Percentiles rank a stretch among this genome's conserved stretches.
Evolutionary conservation across 2,113 vertebrate species (phyloP).

Genomic region (Eurystomus gularis): DNA sequence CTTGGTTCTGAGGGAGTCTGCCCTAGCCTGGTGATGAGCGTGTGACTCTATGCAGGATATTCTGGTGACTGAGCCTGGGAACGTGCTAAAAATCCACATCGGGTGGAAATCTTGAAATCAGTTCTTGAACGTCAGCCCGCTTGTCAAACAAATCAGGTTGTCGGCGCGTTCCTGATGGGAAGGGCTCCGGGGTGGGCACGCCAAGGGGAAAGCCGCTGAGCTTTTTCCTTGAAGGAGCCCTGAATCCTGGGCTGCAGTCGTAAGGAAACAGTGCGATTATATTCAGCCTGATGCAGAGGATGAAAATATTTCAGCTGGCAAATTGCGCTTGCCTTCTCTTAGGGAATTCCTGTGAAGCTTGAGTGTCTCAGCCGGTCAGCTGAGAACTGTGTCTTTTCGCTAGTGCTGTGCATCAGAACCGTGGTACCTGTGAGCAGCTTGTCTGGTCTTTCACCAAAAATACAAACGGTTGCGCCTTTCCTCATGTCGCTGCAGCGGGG

Average conservation of each 20-base stretch:
- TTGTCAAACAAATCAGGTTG: not conserved
- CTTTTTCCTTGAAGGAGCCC: not conserved
- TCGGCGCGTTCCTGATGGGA: not conserved
- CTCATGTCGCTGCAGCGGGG: not conserved
- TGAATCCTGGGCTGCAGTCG: not conserved
- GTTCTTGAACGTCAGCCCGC: not conserved
- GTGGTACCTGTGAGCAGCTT: not conserved
- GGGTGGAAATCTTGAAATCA: not conserved
- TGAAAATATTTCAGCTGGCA: constrained; percentile 52
- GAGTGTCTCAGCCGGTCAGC: not conserved
- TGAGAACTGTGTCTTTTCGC: not conserved
- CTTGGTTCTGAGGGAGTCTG: not conserved
- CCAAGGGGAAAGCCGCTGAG: not conserved
- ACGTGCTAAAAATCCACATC: not conserved
- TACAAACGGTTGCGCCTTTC: not conserved
- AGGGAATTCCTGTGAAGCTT: constrained; percentile 33
- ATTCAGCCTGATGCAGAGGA: constrained; percentile 30
- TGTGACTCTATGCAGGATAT: not conserved
- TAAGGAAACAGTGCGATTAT: constrained; percentile 33
- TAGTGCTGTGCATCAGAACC: not conserved
- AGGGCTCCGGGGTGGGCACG: not conserved
- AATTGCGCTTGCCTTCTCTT: not conserved
- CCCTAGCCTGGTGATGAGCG: not conserved
- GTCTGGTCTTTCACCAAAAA: not conserved
- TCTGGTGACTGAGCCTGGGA: not conserved